Percentiles rank a stretch among this genome's conserved stretches.
These are phyloP conservation scores for Apaloderma vittatum DNA, from an alignment of 2,113 vertebrate species.

Conservation along the genomic window DNA sequence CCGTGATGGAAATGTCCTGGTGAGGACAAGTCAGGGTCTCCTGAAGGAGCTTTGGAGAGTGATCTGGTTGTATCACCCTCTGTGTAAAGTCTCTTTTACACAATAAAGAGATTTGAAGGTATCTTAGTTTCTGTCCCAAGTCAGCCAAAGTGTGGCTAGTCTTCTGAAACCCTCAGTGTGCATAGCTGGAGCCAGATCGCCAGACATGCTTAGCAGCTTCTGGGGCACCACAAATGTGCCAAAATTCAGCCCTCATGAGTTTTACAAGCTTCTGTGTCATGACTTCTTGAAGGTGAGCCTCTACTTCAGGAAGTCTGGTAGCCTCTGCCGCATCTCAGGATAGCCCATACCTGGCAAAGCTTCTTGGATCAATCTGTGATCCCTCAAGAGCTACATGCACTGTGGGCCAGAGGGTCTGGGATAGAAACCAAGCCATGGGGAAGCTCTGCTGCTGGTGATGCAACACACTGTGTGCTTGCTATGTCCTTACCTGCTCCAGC, in stretches of 20 bases:
- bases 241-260: neutral
- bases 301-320: neutral
- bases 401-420: neutral
- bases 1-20: neutral
- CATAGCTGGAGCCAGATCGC: neutral
- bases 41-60: neutral
- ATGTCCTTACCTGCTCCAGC: neutral
- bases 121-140: neutral
- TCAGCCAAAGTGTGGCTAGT: neutral
- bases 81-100: neutral
- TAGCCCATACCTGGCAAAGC: neutral
- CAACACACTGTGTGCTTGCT: rapidly evolving
- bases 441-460: neutral
- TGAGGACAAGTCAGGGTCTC: neutral
- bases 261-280: neutral
- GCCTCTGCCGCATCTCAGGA: neutral
- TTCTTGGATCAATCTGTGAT: neutral
- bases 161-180: neutral
- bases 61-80: neutral
- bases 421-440: neutral
- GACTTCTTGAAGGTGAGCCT: neutral
- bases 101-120: neutral
- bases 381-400: neutral
- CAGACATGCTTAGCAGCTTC: neutral
- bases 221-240: neutral